phyloP scores from a whole-genome alignment of 2,888 invertebrate species.

The Thymelicus lineola region DNA sequence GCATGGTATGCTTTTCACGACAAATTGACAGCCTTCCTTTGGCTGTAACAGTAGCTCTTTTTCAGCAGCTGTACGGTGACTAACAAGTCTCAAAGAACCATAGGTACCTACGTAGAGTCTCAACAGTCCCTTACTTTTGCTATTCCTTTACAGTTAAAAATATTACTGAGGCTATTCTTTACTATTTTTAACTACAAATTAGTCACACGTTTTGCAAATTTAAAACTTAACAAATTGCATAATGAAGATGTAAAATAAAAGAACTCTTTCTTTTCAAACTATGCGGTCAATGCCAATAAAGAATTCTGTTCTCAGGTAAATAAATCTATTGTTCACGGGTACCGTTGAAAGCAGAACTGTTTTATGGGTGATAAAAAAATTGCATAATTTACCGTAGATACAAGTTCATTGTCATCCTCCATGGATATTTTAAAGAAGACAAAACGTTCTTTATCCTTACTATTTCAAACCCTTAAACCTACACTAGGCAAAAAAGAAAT shows the following conservation, averaged over 20 bases:
- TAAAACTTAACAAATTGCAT: constrained; percentile 41
- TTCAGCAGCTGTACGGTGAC: no score
- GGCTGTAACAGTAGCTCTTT: no score
- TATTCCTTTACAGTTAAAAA: background rate
- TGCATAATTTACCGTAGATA: constrained; percentile 66
- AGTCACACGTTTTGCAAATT: constrained; percentile 17
- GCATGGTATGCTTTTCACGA: no score
- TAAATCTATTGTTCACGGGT: constrained; percentile 61
- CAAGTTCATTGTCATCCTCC: constrained; percentile 56
- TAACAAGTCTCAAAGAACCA: no score
- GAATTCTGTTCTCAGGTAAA: constrained; percentile 61
- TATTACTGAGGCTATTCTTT: background rate
- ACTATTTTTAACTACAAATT: constrained; percentile 4
- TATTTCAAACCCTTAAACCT: no score
- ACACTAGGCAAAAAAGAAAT: no score
- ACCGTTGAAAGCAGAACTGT: constrained; percentile 62
- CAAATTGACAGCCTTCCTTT: no score
- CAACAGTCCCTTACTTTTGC: background rate
- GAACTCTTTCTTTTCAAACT: constrained; percentile 40
- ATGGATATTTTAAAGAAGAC: constrained; percentile 35
- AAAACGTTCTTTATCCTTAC: background rate
- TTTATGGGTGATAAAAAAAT: constrained; percentile 60
- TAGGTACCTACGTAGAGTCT: background rate
- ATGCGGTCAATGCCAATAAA: constrained; percentile 41
- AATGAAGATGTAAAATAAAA: constrained; percentile 45